Evolutionary conservation across 2,113 vertebrate genomes (phyloP), one percentile per base, ranked within the genome.

Genomic region (Macrotis lagotis): DNA sequence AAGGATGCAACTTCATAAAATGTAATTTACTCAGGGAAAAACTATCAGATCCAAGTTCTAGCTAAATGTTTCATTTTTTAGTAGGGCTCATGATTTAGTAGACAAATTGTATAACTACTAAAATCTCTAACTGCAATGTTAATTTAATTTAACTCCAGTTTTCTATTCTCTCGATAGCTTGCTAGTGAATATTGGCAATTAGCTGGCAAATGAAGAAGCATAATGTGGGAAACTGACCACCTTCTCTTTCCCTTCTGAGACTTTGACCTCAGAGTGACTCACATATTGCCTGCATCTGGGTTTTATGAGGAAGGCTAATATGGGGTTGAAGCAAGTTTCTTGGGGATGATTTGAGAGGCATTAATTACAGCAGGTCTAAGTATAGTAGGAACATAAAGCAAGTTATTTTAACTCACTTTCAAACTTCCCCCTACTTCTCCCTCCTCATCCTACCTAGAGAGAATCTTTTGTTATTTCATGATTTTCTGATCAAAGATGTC

Each of bases 381-480:
- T 50, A 50, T 92, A 52, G 47, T 25, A 47, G 89, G 44, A 92
- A 83, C 51, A 83, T 66, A 88, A 83, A 31, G 37, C 91, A 94
- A 89, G 51, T 95, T 88, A 88, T 66, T 96, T 95, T 91, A 91
- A 93, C 51, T 92, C 44, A n/a, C 88, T 96, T 94, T 94, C 50
- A 91, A 25, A 37, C 28, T 52, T 25, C 3, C 0, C 3, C 25
- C n/a, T n/a, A n/a, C n/a, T n/a, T n/a, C n/a, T n/a, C 10, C 2
- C 16, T 3, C 66, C 37, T 47, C 2, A 2, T 94, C 53, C 66
- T 92, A 49, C 6, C n/a, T 51, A 49, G 88, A 94, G 49, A 96
- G 94, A 93, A 91, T 96, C 53, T 96, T 96, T 91, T 97, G 96
- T 91, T 96, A 97, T 97, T 97, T 95, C 91, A 93, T 93, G 96